Evolutionary conservation across 2,888 invertebrate species (phyloP).

Genomic region (Aproaerema taeniolella): DNA sequence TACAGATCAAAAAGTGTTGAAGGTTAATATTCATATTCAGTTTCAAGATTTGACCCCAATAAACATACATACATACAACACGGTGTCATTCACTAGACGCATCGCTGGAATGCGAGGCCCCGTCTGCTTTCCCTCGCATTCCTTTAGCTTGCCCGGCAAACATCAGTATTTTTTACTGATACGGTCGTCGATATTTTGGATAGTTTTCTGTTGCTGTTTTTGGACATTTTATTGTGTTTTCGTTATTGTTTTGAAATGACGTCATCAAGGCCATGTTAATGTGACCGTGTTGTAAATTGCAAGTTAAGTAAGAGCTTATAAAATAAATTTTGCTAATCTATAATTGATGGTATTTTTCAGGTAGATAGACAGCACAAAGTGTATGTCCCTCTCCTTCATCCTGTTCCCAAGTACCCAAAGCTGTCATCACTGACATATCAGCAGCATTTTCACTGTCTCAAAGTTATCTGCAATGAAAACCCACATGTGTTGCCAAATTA

Average conservation of each 20-base stretch:
- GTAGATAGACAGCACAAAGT: slow-evolving; percentile 17
- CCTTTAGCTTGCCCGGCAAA: no score
- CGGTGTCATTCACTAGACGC: no score
- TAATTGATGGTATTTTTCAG: slow-evolving; percentile 23
- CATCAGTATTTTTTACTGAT: no score
- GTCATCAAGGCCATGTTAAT: not conserved
- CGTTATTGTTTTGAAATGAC: not conserved
- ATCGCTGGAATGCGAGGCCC: no score
- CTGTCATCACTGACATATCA: slow-evolving; percentile 36
- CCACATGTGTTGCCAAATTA: slow-evolving; percentile 34
- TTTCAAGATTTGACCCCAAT: no score
- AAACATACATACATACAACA: no score
- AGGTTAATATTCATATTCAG: no score
- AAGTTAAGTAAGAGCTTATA: not conserved
- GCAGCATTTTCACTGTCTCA: slow-evolving; percentile 48
- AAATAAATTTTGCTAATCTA: not conserved
- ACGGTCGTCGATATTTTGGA: not conserved
- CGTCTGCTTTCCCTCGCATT: no score
- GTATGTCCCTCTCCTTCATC: slow-evolving; percentile 40
- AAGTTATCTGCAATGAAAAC: slow-evolving; percentile 39
- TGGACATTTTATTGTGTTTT: not conserved
- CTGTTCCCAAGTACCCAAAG: slow-evolving; percentile 37
- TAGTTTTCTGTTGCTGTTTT: not conserved
- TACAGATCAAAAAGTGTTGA: no score
- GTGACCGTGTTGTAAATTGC: no score